Conservation (phyloP, 2,888 invertebrate genomes). For the Polydesmus complanatus region DNA sequence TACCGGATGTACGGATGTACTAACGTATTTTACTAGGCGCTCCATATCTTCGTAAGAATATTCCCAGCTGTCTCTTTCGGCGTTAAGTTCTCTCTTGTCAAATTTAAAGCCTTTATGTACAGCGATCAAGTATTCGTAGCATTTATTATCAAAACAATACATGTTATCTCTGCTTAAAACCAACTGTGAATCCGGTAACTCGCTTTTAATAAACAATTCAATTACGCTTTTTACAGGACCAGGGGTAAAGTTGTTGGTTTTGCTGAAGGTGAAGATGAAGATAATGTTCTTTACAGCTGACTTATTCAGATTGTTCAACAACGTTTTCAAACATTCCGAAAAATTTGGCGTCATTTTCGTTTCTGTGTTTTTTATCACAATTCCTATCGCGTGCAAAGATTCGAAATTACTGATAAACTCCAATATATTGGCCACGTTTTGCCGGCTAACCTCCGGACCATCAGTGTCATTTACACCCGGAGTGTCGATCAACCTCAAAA, state of each 20-base stretch:
- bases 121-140: too few species aligned
- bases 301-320: slow-evolving; percentile 22
- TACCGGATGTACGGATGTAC: too few species aligned
- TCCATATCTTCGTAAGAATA: too few species aligned
- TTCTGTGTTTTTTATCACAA: slow-evolving; percentile 21
- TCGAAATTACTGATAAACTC: slow-evolving; percentile 1
- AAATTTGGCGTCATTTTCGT: slow-evolving; percentile 18
- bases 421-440: slow-evolving; percentile 19
- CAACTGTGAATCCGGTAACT: too few species aligned
- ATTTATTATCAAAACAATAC: too few species aligned
- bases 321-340: slow-evolving; percentile 22
- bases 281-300: slow-evolving; percentile 22
- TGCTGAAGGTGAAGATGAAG: slow-evolving; percentile 23
- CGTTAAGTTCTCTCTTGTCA: too few species aligned
- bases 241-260: slow-evolving; percentile 14
- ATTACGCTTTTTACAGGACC: too few species aligned
- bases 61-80: too few species aligned
- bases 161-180: too few species aligned
- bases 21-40: too few species aligned
- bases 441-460: slow-evolving; percentile 21
- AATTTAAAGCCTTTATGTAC: too few species aligned
- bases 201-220: too few species aligned
- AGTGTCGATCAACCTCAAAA: slow-evolving; percentile 23
- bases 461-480: slow-evolving; percentile 23
- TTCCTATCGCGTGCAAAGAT: slow-evolving; percentile 14